These are phyloP conservation scores for Phodopus roborovskii DNA, from an alignment of 2,113 vertebrate genomes.

Conservation along the genomic window DNA sequence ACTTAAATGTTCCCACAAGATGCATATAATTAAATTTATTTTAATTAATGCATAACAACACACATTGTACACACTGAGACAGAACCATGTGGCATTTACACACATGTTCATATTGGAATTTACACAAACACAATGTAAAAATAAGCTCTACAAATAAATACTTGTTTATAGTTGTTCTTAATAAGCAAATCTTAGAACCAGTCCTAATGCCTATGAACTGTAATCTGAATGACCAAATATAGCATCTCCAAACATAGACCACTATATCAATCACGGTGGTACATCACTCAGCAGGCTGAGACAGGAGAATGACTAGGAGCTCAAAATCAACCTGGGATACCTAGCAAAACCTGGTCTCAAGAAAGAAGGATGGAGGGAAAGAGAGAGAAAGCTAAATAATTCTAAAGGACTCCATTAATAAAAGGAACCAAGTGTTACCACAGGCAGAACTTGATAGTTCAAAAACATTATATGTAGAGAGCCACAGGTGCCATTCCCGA, in stretches of 20 bases:
- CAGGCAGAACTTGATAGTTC: neutral
- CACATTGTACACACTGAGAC: neutral
- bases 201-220: neutral
- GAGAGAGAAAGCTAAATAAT: neutral
- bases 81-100: neutral
- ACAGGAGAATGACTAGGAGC: neutral
- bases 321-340: neutral
- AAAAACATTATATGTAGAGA: too few species aligned
- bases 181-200: neutral
- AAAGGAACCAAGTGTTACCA: neutral
- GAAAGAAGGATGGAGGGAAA: neutral
- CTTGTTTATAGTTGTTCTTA: neutral
- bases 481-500: too few species aligned
- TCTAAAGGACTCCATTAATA: neutral
- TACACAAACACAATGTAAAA: neutral
- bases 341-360: neutral
- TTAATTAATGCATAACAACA: neutral
- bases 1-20: neutral
- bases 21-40: neutral
- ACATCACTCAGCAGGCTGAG: neutral
- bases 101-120: neutral
- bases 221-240: neutral
- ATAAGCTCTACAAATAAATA: neutral
- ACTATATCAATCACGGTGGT: neutral
- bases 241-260: neutral